Evolutionary conservation across 2,797 vertebrate species (phyloP), one percentile per base, ranked within the genome.

Genomic region (Ciconia nigra): DNA sequence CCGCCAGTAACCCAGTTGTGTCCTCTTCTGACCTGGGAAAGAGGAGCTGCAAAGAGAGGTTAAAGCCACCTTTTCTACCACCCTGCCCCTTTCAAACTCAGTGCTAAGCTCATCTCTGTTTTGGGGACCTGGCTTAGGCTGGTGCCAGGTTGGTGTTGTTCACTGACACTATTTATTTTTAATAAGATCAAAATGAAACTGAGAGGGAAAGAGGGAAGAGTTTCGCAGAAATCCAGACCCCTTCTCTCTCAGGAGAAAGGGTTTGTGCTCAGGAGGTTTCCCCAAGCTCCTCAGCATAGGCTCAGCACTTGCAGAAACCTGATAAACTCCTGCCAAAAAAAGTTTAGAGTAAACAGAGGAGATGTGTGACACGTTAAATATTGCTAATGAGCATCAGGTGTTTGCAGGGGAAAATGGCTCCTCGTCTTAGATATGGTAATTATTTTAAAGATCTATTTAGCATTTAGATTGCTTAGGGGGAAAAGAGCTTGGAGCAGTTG

Each of bases 401-500:
- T 94, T 96, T 88, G 83, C 70, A 80, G 66, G 79, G n/a, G 8
- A 78, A 95, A 91, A 91, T 22, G 77, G 80, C 46, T 96, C 59
- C 90, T 97, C 52, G 0, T 52, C 93, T 94, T 91, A 66, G 87
- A 73, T 72, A 92, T 86, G 87, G 81, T 97, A 97, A 98, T 98
- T 94, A 93, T 96, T 96, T 96, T 92, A 94, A 97, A 97, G 76
- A 97, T 89, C 96, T 97, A 76, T 90, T 97, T 98, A 97, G 97
- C 97, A 98, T 98, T 97, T 97, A 98, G 94, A 98, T 98, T 98
- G 97, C 96, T 81, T 87, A 54, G 57, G 87, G 96, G 87, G 29
- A 14, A 93, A 92, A 79, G 87, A 90, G 54, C 87, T 95, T 70
- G 66, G 78, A 96, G 93, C 42, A 94, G 87, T 21, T 94, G 87